These are phyloP conservation scores for Pyrgilauda ruficollis DNA, from an alignment of 2,113 vertebrate species.

Conservation along the genomic window DNA sequence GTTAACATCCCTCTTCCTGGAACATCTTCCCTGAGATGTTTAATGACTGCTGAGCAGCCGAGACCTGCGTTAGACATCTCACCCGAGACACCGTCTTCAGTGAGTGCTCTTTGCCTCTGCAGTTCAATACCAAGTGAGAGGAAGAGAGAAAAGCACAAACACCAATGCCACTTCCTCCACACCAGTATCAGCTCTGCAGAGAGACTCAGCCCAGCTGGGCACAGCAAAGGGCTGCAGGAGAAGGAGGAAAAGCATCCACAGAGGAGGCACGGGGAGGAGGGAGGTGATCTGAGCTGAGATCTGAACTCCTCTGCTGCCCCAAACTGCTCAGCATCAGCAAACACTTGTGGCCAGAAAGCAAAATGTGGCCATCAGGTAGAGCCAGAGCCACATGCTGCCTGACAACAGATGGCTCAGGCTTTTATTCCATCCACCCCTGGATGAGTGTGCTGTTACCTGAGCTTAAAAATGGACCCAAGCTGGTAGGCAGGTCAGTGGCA, in stretches of 20 bases:
- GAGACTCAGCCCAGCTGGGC: fast-evolving
- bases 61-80: slow-evolving; percentile 21
- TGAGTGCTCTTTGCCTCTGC: background rate
- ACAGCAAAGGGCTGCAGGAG: background rate
- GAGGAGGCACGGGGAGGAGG: background rate
- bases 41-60: slow-evolving; percentile 37
- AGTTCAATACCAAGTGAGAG: background rate
- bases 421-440: fast-evolving
- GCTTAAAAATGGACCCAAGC: background rate
- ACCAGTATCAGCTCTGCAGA: background rate
- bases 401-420: background rate
- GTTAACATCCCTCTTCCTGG: slow-evolving; percentile 45
- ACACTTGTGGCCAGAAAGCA: background rate
- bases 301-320: background rate
- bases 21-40: slow-evolving; percentile 46
- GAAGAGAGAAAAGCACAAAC: background rate
- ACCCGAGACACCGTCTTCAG: background rate
- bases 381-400: fast-evolving
- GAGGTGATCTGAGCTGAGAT: background rate
- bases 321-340: background rate
- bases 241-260: background rate
- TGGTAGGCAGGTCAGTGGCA: background rate
- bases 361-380: background rate
- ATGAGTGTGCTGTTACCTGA: background rate
- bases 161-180: background rate